phyloP scores from a whole-genome alignment of 2,113 vertebrate genomes.

The Phyllopteryx taeniolatus region DNA sequence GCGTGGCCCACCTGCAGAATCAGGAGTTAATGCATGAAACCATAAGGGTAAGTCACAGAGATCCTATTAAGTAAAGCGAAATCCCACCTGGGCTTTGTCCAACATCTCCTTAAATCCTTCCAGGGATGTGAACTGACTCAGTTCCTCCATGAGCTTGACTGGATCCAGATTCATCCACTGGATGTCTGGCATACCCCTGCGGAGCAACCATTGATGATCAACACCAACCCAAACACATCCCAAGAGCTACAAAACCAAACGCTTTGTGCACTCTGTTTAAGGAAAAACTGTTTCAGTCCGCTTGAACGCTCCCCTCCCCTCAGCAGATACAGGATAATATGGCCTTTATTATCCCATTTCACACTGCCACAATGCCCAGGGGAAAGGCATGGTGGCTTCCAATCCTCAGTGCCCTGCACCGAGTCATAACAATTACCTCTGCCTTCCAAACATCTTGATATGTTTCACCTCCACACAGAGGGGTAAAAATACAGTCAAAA shows the following conservation, averaged over 20 bases:
- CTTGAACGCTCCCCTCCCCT: constrained; percentile 36
- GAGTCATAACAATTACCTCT: constrained; percentile 88
- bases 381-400: constrained; percentile 68
- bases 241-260: background rate
- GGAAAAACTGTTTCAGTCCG: constrained; percentile 10
- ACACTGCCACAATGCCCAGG: constrained; percentile 75
- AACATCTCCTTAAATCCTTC: constrained; percentile 95
- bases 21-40: background rate
- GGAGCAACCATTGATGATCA: constrained; percentile 28
- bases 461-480: constrained; percentile 17
- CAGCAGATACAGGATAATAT: constrained; percentile 79
- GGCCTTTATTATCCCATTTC: constrained; percentile 93
- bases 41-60: background rate
- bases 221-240: constrained; percentile 11
- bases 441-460: constrained; percentile 85
- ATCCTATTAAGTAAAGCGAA: background rate
- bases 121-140: constrained; percentile 91
- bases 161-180: constrained; percentile 98
- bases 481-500: background rate
- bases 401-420: constrained; percentile 74
- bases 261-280: constrained; percentile 4
- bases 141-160: constrained; percentile 89
- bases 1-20: constrained; percentile 83
- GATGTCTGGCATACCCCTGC: constrained; percentile 91
- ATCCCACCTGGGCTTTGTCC: constrained; percentile 91